Conservation (phyloP, 2,888 invertebrate species). For the Leptogaster cylindrica region DNA sequence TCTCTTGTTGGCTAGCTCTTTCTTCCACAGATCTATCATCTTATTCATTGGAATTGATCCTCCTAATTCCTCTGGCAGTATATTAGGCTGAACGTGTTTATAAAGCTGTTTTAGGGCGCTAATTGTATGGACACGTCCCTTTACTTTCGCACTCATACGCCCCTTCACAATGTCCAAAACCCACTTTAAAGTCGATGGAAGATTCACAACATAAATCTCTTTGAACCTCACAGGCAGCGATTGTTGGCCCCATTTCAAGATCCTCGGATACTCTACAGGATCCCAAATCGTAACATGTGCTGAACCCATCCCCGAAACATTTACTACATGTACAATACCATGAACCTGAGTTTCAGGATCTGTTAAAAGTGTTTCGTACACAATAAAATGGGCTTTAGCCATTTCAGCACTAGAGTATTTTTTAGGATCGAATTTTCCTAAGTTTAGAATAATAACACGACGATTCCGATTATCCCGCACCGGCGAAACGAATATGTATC, state of each 20-base stretch:
- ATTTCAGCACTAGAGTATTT: constrained; percentile 73
- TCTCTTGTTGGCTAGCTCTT: constrained; percentile 68
- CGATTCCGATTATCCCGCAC: constrained; percentile 75
- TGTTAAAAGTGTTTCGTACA: constrained; percentile 77
- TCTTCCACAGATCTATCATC: constrained; percentile 74
- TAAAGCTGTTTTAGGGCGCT: constrained; percentile 67
- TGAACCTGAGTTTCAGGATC: constrained; percentile 78
- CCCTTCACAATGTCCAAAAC: constrained; percentile 75
- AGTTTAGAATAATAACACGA: constrained; percentile 70
- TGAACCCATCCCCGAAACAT: constrained; percentile 68
- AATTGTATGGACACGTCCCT: constrained; percentile 70
- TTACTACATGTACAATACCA: constrained; percentile 77
- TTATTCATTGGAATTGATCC: constrained; percentile 72
- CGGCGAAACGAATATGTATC: constrained; percentile 79
- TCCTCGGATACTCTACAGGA: constrained; percentile 72
- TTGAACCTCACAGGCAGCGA: constrained; percentile 83
- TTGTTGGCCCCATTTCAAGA: constrained; percentile 82
- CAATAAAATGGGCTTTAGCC: constrained; percentile 72
- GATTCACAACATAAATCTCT: constrained; percentile 73
- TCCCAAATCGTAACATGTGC: constrained; percentile 76
- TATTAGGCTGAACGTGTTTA: constrained; percentile 67
- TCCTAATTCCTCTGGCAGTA: constrained; percentile 76
- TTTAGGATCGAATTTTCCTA: constrained; percentile 73
- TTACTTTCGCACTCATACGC: constrained; percentile 75
- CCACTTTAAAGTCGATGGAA: constrained; percentile 76